Conservation (phyloP, 2,113 vertebrate genomes). For the Phyllostomus discolor region DNA sequence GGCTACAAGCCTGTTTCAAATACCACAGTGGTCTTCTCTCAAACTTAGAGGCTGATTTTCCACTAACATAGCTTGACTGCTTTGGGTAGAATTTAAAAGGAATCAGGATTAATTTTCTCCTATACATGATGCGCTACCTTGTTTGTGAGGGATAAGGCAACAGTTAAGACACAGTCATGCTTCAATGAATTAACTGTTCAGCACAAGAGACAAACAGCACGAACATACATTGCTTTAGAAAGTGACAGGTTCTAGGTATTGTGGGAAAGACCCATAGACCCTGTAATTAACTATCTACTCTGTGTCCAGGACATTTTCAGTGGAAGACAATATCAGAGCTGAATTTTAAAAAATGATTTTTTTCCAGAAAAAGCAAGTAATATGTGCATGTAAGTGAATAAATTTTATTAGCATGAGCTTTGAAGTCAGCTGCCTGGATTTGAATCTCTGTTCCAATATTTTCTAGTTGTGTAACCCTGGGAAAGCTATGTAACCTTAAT, state of each 20-base stretch:
- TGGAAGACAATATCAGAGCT: neutral
- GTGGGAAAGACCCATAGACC: rapidly evolving
- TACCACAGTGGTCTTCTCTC: neutral
- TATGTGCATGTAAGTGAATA: neutral
- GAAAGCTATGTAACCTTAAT: neutral
- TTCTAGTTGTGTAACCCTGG: neutral
- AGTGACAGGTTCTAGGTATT: rapidly evolving
- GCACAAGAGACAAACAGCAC: neutral
- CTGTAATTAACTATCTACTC: neutral
- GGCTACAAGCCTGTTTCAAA: neutral
- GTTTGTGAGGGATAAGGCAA: neutral
- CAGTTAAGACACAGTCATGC: neutral
- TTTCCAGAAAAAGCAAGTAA: neutral
- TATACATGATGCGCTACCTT: neutral
- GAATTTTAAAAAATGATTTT: neutral
- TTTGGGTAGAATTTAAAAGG: neutral
- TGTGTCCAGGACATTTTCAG: neutral
- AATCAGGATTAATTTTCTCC: neutral
- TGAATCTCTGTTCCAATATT: neutral
- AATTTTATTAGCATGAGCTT: neutral
- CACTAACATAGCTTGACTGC: neutral
- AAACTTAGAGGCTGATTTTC: neutral
- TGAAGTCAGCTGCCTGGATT: neutral
- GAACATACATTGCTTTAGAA: neutral
- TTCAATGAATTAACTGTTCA: neutral